These are phyloP conservation scores for Hapalemur alaotrensis DNA, from an alignment of 2,797 vertebrate genomes.

Conservation along the genomic window DNA sequence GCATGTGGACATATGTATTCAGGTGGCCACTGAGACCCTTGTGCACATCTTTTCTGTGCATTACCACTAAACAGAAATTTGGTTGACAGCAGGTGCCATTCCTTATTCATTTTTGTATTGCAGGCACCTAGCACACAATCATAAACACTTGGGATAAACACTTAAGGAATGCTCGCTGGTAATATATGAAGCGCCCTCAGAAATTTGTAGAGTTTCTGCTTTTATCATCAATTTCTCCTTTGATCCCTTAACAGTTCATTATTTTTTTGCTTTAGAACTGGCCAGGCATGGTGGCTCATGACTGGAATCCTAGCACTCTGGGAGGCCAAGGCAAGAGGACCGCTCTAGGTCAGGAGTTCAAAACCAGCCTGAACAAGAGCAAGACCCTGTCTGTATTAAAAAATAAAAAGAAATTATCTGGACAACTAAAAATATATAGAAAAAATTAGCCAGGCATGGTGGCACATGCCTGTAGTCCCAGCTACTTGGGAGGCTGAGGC, in stretches of 20 bases:
- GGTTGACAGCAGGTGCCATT: neutral
- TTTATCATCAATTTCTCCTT: neutral
- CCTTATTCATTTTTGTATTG: neutral
- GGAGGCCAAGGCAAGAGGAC: too few species aligned
- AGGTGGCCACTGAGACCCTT: neutral
- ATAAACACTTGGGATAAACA: neutral
- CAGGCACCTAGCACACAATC: neutral
- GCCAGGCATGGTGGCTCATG: too few species aligned
- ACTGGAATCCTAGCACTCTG: too few species aligned
- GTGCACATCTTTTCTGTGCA: neutral
- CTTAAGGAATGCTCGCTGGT: neutral
- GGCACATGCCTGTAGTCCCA: too few species aligned
- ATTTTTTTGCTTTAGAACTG: slow-evolving; percentile 6
- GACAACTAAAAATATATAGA: too few species aligned
- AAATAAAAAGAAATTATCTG: too few species aligned
- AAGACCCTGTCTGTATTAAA: too few species aligned
- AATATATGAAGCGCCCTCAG: neutral
- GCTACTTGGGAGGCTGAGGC: too few species aligned
- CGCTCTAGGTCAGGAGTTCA: too few species aligned
- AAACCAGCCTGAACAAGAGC: too few species aligned
- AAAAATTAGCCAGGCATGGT: too few species aligned
- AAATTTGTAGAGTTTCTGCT: neutral
- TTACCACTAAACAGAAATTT: neutral
- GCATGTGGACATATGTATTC: neutral
- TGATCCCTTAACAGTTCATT: neutral